Percentiles rank a stretch among this genome's conserved stretches.
Conservation (phyloP, 2,113 vertebrate species). For the Poeciliopsis prolifica region DNA sequence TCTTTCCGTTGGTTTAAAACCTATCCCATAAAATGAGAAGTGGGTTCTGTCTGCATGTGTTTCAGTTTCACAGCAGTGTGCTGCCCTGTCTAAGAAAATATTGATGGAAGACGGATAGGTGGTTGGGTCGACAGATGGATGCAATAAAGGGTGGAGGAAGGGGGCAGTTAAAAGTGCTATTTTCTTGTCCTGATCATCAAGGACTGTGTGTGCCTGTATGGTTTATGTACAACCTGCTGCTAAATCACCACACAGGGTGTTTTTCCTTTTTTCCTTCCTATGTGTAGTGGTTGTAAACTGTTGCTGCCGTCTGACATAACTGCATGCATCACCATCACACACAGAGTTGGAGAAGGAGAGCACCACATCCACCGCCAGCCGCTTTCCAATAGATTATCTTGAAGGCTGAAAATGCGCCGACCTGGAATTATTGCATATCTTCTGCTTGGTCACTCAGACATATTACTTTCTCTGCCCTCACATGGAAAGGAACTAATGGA, state of each 20-base stretch:
- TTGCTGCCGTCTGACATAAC: conserved; percentile 3
- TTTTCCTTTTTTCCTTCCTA: not conserved
- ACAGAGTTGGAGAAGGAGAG: conserved; percentile 12
- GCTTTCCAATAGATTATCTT: conserved; percentile 54
- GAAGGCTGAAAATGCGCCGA: conserved; percentile 48
- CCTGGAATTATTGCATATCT: conserved; percentile 55
- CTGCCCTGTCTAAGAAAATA: conserved; percentile 26
- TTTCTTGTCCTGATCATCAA: conserved; percentile 55
- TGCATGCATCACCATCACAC: conserved; percentile 21
- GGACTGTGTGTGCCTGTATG: conserved; percentile 40
- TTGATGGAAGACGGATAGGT: conserved; percentile 31
- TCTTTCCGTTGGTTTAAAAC: not conserved
- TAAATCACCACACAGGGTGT: conserved; percentile 33
- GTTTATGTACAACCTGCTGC: conserved; percentile 45
- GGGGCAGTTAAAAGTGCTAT: conserved; percentile 37
- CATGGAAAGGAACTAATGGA: conserved; percentile 51
- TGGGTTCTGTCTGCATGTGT: conserved; percentile 50
- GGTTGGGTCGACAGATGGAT: conserved; percentile 17
- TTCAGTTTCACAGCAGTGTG: conserved; percentile 49
- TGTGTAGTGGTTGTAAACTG: conserved; percentile 38
- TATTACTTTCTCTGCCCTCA: conserved; percentile 47
- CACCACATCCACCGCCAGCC: conserved; percentile 26
- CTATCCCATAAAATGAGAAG: conserved; percentile 55
- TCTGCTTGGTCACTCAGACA: conserved; percentile 52
- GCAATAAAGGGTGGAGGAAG: conserved; percentile 9